Conservation (phyloP, 2,888 invertebrate genomes). For the Stenchaetothrips biformis region DNA sequence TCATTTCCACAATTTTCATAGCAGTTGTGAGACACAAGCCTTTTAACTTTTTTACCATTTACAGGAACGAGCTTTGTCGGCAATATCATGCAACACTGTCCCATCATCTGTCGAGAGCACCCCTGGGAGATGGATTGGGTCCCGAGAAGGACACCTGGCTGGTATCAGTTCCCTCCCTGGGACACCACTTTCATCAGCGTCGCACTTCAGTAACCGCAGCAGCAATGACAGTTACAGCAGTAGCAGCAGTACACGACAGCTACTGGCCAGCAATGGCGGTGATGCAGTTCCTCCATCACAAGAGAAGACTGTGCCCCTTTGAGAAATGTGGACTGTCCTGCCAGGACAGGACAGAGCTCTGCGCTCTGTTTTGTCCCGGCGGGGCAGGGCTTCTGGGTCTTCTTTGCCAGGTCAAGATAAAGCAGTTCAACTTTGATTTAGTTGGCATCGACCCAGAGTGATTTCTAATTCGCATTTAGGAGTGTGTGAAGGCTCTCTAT, state of each 20-base stretch:
- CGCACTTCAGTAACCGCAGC: slow-evolving; percentile 61
- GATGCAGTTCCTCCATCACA: background rate
- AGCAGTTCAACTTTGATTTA: background rate
- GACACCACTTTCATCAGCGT: slow-evolving; percentile 57
- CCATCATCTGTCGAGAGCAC: slow-evolving; percentile 45
- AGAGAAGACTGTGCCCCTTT: background rate
- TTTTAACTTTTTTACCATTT: background rate
- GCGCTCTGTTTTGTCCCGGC: background rate
- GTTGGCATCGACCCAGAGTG: background rate
- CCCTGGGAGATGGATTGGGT: slow-evolving; percentile 41
- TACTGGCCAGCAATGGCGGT: slow-evolving; percentile 49
- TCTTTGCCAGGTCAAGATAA: background rate
- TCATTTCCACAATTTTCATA: too few species aligned
- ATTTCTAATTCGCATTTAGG: background rate
- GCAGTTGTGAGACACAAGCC: too few species aligned
- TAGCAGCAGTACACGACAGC: slow-evolving; percentile 70
- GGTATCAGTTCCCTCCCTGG: slow-evolving; percentile 48
- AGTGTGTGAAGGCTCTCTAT: slow-evolving; percentile 3
- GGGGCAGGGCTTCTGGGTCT: background rate
- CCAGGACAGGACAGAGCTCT: background rate
- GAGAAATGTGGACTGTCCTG: slow-evolving; percentile 20
- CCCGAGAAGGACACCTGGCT: slow-evolving; percentile 29
- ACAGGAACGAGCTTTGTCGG: slow-evolving; percentile 26
- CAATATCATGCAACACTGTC: slow-evolving; percentile 6
- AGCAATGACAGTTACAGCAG: slow-evolving; percentile 79